Evolutionary conservation across 2,797 vertebrate genomes (phyloP).

Genomic region (Micrastur ruficollis): DNA sequence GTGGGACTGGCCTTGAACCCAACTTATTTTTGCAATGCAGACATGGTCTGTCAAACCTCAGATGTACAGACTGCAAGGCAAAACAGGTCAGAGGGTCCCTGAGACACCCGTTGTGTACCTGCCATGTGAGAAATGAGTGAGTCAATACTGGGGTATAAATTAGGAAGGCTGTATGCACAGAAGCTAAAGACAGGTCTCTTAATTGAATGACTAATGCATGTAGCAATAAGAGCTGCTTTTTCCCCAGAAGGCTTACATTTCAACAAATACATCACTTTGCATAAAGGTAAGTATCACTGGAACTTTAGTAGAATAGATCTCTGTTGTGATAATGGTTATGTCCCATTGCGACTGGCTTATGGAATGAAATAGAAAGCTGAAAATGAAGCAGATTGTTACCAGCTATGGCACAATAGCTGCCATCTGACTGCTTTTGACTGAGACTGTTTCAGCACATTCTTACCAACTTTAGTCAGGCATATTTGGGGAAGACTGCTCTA

Average conservation of each 20-base stretch:
- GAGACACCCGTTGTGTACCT: not conserved
- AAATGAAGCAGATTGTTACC: not conserved
- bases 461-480: not conserved
- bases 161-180: not conserved
- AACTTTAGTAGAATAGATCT: not conserved
- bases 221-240: not conserved
- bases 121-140: rapidly evolving
- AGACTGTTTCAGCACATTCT: not conserved
- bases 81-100: not conserved
- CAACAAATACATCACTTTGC: not conserved
- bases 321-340: not conserved
- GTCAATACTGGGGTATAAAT: not conserved
- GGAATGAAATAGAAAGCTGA: not conserved
- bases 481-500: not conserved
- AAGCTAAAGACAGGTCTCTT: not conserved
- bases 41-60: not conserved
- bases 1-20: not conserved
- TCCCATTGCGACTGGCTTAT: not conserved
- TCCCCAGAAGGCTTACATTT: not conserved
- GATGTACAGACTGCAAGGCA: not conserved
- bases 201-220: not conserved
- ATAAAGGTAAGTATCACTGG: not conserved
- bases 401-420: not conserved
- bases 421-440: not conserved
- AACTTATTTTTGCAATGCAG: not conserved